Conservation (phyloP, 92 coral and sea anemone genomes). For the Pocillopora grandis region DNA sequence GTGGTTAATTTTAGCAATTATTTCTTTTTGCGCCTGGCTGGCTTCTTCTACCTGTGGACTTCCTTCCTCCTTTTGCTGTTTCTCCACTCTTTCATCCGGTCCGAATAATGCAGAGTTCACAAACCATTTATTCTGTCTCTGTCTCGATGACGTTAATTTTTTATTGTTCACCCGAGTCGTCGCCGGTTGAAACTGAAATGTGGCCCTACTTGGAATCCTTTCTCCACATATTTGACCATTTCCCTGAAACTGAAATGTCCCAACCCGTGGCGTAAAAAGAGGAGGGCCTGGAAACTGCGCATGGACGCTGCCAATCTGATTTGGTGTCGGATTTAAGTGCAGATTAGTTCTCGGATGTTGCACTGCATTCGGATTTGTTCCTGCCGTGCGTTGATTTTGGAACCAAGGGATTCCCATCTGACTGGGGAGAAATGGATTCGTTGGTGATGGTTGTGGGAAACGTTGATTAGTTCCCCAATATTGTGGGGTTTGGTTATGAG, state of each 20-base stretch:
- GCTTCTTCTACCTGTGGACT: background rate
- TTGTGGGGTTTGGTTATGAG: background rate
- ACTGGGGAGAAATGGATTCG: slow-evolving; percentile 2
- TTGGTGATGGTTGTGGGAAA: background rate
- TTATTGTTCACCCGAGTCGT: background rate
- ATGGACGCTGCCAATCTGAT: background rate
- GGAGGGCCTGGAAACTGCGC: slow-evolving; percentile 4
- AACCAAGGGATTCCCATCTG: too few relatives aligned
- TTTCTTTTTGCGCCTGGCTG: slow-evolving; percentile 9
- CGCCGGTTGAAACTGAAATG: background rate
- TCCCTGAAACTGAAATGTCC: background rate
- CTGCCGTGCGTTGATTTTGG: too few relatives aligned
- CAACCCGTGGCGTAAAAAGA: background rate
- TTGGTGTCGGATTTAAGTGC: background rate
- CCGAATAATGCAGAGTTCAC: background rate
- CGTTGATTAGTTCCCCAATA: background rate
- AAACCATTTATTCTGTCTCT: background rate
- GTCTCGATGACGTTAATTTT: background rate
- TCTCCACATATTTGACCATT: background rate
- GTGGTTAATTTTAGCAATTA: background rate
- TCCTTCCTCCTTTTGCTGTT: background rate
- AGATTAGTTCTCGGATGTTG: background rate
- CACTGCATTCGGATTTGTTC: background rate
- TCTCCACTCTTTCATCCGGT: background rate
- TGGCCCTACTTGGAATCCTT: background rate